phyloP scores from a whole-genome alignment of 1,140 invertebrate genomes.

The Periplaneta americana region DNA sequence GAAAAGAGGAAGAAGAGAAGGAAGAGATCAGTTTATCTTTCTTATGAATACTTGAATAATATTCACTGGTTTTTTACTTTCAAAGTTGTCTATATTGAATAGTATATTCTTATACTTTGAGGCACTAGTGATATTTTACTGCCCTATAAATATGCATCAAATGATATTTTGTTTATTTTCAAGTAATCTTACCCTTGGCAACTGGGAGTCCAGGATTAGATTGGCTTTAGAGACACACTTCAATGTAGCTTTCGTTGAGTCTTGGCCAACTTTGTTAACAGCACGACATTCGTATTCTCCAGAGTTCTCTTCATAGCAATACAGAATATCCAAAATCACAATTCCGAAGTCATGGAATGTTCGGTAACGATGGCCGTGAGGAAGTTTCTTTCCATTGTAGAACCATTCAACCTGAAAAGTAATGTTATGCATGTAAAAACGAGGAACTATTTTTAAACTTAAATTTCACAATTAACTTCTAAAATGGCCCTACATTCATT shows the following conservation, averaged over 20 bases:
- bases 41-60: neutral
- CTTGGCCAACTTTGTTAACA: slow-evolving; percentile 85
- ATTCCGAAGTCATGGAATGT: slow-evolving; percentile 97
- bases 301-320: slow-evolving; percentile 95
- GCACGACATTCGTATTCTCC: slow-evolving; percentile 90
- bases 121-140: too few relatives aligned
- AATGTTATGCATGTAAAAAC: too few relatives aligned
- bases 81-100: too few relatives aligned
- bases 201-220: slow-evolving; percentile 90
- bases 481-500: too few relatives aligned
- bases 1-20: neutral
- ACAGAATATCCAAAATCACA: slow-evolving; percentile 92
- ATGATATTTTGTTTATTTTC: too few relatives aligned
- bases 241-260: slow-evolving; percentile 77
- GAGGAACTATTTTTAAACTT: too few relatives aligned
- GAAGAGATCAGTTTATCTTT: neutral
- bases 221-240: slow-evolving; percentile 86
- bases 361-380: slow-evolving; percentile 87
- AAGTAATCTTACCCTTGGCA: slow-evolving; percentile 66
- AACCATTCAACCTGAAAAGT: slow-evolving; percentile 83
- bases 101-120: too few relatives aligned
- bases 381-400: slow-evolving; percentile 87
- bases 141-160: too few relatives aligned
- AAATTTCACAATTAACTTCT: too few relatives aligned
- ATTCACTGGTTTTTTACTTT: too few relatives aligned